Percentiles rank a stretch among this genome's conserved stretches.
These are phyloP conservation scores for Sinotaia quadrata DNA, from an alignment of 2,888 invertebrate species.

Conservation along the genomic window DNA sequence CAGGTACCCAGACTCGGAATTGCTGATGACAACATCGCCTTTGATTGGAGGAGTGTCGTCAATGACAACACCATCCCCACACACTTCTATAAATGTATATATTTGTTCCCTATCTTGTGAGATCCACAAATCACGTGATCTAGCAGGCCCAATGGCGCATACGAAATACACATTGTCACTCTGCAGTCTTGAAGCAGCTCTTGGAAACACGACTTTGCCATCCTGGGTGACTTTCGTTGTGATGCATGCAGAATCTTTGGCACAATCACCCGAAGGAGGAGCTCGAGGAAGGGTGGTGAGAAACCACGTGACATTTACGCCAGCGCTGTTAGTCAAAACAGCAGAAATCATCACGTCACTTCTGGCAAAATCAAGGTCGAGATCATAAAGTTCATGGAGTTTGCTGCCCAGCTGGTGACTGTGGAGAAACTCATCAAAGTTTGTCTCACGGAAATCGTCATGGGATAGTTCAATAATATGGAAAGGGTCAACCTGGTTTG, in stretches of 20 bases:
- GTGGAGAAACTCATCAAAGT: neutral
- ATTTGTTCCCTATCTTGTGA: neutral
- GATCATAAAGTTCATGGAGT: conserved; percentile 18
- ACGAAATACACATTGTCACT: conserved; percentile 5
- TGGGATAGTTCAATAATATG: conserved; percentile 16
- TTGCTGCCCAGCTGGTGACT: conserved; percentile 7
- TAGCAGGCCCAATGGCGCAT: neutral
- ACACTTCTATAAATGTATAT: neutral
- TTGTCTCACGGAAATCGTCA: neutral
- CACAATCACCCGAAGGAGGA: neutral
- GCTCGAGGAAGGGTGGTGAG: conserved; percentile 1
- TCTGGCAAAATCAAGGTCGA: conserved; percentile 15
- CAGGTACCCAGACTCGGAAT: neutral
- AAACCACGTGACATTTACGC: conserved; percentile 21
- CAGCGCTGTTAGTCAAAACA: neutral
- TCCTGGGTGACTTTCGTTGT: neutral
- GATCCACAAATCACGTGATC: no score
- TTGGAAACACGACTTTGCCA: conserved; percentile 8
- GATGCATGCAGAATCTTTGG: conserved; percentile 2
- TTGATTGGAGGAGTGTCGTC: conserved; percentile 15
- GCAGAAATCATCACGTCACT: conserved; percentile 20
- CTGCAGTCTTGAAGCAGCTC: neutral
- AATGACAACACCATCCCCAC: conserved; percentile 17
- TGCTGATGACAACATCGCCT: conserved; percentile 8
- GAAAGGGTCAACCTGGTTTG: neutral